Percentiles rank a stretch among this genome's conserved stretches.
Evolutionary conservation across 2,113 vertebrate genomes (phyloP).

Genomic region (Esox niger): DNA sequence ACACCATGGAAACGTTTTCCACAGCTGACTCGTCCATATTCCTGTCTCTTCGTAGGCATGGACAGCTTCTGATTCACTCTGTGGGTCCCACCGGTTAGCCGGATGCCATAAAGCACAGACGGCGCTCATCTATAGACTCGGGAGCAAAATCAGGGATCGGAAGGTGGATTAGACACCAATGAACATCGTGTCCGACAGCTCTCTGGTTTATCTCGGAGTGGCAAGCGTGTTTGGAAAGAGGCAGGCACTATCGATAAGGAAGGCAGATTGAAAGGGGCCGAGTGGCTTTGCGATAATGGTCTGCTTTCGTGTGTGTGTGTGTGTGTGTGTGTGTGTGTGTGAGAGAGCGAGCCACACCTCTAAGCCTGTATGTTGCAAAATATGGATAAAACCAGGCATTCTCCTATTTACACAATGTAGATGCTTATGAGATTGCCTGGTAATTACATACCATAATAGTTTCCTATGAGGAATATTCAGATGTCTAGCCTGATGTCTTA

Average conservation of each 20-base stretch:
- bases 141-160: constrained; percentile 25
- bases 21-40: neutral
- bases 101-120: neutral
- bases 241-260: constrained; percentile 9
- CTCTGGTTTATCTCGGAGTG: constrained; percentile 20
- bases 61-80: too few species aligned
- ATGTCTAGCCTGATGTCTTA: too few species aligned
- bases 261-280: constrained; percentile 20
- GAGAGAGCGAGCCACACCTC: neutral
- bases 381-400: too few species aligned
- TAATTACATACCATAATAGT: too few species aligned
- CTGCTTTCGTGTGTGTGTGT: neutral
- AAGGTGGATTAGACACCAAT: constrained; percentile 31
- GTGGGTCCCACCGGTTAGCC: too few species aligned
- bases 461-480: too few species aligned
- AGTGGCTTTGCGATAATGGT: constrained; percentile 5
- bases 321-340: neutral
- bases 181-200: constrained; percentile 27
- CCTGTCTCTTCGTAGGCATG: too few species aligned
- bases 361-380: too few species aligned
- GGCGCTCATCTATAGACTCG: constrained; percentile 25
- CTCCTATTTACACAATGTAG: too few species aligned
- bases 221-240: neutral
- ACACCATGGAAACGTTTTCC: neutral
- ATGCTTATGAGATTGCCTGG: too few species aligned